Evolutionary conservation across 2,113 vertebrate species (phyloP).

Genomic region (Shinisaurus crocodilurus): DNA sequence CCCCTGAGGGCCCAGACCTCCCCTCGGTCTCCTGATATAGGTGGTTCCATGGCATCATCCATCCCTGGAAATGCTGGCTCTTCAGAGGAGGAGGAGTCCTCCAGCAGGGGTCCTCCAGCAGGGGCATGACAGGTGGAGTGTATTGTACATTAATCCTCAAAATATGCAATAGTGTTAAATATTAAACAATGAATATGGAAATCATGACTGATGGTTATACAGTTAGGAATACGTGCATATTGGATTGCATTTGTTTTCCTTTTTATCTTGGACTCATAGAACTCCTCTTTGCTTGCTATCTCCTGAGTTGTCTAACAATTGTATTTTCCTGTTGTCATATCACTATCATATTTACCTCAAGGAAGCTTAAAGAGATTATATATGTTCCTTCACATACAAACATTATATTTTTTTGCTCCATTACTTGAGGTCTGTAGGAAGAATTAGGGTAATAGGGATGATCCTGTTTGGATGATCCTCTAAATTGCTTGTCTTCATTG

Average conservation of each 20-base stretch:
- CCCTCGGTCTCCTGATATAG: too few species aligned
- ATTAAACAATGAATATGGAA: background rate
- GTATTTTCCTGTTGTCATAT: background rate
- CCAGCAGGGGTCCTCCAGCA: too few species aligned
- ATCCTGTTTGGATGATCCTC: background rate
- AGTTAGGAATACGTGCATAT: conserved; percentile 31
- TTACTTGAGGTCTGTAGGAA: background rate
- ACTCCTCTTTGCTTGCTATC: background rate
- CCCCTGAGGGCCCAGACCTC: too few species aligned
- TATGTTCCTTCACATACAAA: background rate
- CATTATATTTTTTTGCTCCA: accelerated
- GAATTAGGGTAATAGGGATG: background rate
- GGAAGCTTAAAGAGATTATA: background rate
- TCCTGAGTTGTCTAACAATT: background rate
- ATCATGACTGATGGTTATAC: conserved; percentile 36
- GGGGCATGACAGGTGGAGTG: background rate
- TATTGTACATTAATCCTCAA: background rate
- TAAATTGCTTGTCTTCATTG: background rate
- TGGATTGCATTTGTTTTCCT: background rate
- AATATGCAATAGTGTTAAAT: background rate
- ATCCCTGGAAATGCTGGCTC: too few species aligned
- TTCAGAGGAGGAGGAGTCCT: too few species aligned
- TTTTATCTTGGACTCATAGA: conserved; percentile 28
- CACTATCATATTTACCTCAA: background rate
- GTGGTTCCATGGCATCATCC: too few species aligned